phyloP scores from a whole-genome alignment of 1,140 invertebrate species.

The Brevipalpus yothersi region DNA sequence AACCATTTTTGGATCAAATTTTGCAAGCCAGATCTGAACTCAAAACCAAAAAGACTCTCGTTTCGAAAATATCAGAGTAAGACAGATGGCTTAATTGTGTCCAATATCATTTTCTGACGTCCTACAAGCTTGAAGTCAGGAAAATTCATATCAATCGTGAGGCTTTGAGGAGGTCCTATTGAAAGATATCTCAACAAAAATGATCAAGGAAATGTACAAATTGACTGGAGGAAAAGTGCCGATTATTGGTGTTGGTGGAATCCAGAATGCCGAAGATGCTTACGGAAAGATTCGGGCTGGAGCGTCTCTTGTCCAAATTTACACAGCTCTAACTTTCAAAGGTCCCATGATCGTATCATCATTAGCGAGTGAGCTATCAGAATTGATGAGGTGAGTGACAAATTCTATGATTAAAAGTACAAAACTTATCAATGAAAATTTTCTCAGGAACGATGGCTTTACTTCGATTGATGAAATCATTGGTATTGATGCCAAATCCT shows the following conservation, averaged over 20 bases:
- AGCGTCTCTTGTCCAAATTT: constrained; percentile 63
- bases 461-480: not conserved
- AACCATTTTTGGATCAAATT: constrained; percentile 35
- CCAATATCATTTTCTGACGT: constrained; percentile 68
- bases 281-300: constrained; percentile 77
- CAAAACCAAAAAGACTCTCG: constrained; percentile 26
- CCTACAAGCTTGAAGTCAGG: constrained; percentile 18
- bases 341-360: constrained; percentile 47
- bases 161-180: constrained; percentile 76
- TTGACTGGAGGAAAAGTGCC: constrained; percentile 35
- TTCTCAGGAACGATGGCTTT: not conserved
- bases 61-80: constrained; percentile 42
- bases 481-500: not conserved
- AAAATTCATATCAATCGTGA: constrained; percentile 35
- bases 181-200: constrained; percentile 45
- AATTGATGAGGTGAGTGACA: constrained; percentile 25
- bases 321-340: constrained; percentile 55
- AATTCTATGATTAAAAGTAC: not conserved
- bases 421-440: not conserved
- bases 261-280: constrained; percentile 59
- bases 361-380: constrained; percentile 57
- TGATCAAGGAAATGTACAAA: constrained; percentile 64
- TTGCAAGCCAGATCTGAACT: constrained; percentile 36
- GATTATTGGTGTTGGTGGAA: constrained; percentile 62
- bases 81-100: constrained; percentile 79